Evolutionary conservation across 2,888 invertebrate species (phyloP).

Genomic region (Balanococcus diminutus): DNA sequence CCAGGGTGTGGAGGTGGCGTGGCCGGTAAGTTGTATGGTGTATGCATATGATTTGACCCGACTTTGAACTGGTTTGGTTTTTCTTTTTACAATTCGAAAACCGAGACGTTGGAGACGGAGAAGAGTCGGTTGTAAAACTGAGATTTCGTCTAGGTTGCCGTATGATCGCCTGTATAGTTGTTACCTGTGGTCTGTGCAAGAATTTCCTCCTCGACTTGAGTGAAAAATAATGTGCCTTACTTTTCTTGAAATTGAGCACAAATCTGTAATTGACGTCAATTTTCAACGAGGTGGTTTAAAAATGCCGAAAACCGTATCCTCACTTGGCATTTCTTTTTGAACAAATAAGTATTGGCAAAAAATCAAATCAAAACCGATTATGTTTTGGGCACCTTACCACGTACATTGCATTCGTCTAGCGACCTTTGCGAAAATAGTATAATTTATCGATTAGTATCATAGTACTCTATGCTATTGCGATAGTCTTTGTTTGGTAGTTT

Average conservation of each 20-base stretch:
- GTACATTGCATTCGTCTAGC: background rate
- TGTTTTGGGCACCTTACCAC: no score
- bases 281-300: no score
- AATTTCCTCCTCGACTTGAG: no score
- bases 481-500: background rate
- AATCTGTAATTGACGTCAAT: no score
- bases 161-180: no score
- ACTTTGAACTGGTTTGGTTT: conserved; percentile 28
- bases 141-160: background rate
- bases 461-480: background rate
- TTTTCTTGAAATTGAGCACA: no score
- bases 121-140: background rate
- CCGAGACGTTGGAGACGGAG: background rate
- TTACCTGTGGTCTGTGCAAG: no score
- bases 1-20: background rate
- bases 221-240: no score
- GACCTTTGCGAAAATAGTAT: background rate
- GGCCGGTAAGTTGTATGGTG: background rate
- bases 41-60: conserved; percentile 23
- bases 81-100: background rate
- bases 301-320: no score
- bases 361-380: no score
- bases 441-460: background rate
- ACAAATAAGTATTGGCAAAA: no score
- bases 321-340: no score